Base-by-base conservation (phyloP, 2,113 vertebrate species). In the Megaleporinus macrocephalus region DNA sequence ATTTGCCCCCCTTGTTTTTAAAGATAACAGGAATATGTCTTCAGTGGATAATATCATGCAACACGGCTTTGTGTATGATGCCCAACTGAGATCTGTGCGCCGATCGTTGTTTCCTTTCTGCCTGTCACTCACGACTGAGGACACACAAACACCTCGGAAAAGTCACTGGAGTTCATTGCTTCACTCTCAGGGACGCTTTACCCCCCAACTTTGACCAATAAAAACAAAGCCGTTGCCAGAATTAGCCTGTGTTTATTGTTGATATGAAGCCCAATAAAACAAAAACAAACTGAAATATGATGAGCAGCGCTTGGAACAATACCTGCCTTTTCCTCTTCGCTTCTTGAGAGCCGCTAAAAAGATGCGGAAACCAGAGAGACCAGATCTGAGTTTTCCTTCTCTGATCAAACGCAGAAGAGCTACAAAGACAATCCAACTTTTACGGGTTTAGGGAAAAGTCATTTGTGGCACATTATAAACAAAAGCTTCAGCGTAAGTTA, bases 201-300 rank as follows among this genome's bases (percentile, higher is more conserved):
- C 86, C 84, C 57, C 88, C 41, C 41, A 10, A 4, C 87, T 73
- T 88, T 89, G 62, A 72, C 70, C 72, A 71, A 47, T 57, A 73
- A 91, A 87, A 90, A 90, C 87, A 91, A 85, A 74, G 73, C 81
- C 10, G 0, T 78, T 88, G 88, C 88, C 86, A 90, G 59, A 83
- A 86, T 85, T 84, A 30, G 66, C 83, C 83, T 79, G 61, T 88
- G 87, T 90, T 90, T 91, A 90, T 88, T 91, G 85, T 91, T 90
- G 79, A 87, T 76, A 80, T 53, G 33, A 76, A 86, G 82, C 81
- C 79, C 71, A 88, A 90, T 87, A 88, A 76, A 86, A 90, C 87
- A 91, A 90, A 84, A 87, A 83, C 53, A 73, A 81, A 84, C 81
- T 85, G 22, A 79, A 90, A 89, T 86, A 90, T 89, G 86, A 86